Evolutionary conservation across 2,797 vertebrate species (phyloP).

Genomic region (Neosalanx taihuensis): DNA sequence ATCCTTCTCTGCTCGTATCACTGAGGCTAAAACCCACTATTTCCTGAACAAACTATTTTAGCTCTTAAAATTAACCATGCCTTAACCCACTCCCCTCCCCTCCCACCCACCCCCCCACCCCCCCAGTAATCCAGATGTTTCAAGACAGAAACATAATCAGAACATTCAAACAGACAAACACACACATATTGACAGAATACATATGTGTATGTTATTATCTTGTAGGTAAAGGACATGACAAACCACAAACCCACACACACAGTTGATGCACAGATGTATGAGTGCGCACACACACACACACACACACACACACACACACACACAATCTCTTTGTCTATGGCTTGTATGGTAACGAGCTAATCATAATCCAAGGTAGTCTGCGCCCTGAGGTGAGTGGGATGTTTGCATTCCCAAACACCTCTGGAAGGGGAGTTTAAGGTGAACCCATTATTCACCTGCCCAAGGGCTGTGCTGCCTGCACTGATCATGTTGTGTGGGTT

Average conservation of each 20-base stretch:
- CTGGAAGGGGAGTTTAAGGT: constrained; percentile 25
- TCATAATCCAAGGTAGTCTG: not conserved
- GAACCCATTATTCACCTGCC: constrained; percentile 31
- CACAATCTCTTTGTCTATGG: not conserved
- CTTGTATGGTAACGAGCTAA: constrained; percentile 1
- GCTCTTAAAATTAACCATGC: no score
- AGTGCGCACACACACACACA: not conserved
- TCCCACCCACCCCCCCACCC: no score
- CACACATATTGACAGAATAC: no score
- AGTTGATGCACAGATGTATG: not conserved
- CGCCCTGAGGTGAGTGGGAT: constrained; percentile 8
- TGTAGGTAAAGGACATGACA: no score
- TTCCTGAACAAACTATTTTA: no score
- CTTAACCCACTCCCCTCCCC: no score
- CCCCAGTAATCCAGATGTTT: no score
- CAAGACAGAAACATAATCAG: no score
- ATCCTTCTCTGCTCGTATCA: no score
- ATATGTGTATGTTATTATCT: no score
- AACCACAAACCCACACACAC: not conserved
- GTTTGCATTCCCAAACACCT: constrained; percentile 19
- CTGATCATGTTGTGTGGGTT: constrained; percentile 20
- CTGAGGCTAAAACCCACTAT: no score
- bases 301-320: constrained; percentile 17
- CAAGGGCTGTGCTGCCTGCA: constrained; percentile 12
- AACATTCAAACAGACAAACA: no score